Conservation (phyloP, 2,797 vertebrate species). For the Sebastes jordani region DNA sequence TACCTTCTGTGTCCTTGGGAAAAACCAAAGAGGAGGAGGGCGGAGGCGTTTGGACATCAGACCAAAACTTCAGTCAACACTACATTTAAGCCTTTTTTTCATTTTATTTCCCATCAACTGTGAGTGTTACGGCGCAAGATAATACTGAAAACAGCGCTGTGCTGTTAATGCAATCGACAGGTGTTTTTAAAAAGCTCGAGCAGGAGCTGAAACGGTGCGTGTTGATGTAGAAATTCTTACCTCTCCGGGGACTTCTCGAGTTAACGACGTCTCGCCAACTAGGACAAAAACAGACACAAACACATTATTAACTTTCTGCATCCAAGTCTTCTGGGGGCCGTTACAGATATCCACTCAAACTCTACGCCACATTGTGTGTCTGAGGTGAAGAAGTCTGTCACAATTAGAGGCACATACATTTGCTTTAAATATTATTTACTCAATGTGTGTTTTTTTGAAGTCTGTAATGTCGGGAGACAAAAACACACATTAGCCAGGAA, state of each 20-base stretch:
- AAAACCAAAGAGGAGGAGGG: constrained; percentile 15
- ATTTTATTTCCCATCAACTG: constrained; percentile 32
- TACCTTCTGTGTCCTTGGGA: constrained; percentile 41
- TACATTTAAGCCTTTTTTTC: constrained; percentile 1
- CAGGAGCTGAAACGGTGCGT: constrained; percentile 19
- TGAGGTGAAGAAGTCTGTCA: constrained; percentile 9
- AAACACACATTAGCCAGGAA: constrained; percentile 24
- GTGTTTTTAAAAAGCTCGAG: constrained; percentile 40
- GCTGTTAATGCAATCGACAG: constrained; percentile 44
- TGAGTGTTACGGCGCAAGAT: constrained; percentile 23
- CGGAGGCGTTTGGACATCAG: constrained; percentile 15
- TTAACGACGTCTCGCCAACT: constrained; percentile 42
- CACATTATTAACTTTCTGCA: constrained; percentile 13
- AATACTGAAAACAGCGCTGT: constrained; percentile 8
- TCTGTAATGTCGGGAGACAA: constrained; percentile 2
- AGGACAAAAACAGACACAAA: constrained; percentile 54
- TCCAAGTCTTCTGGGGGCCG: neutral
- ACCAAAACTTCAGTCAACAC: constrained; percentile 40
- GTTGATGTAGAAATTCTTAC: constrained; percentile 46
- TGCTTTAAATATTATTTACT: constrained; percentile 35
- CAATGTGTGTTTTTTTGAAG: constrained; percentile 11
- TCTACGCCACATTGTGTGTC: neutral
- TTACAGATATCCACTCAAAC: neutral
- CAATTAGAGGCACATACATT: neutral
- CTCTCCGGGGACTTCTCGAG: constrained; percentile 30